A percentile compares a stretch with the other conserved stretches of the same genome.
Evolutionary conservation across 2,113 vertebrate species (phyloP).

Genomic region (Chloebia gouldiae): DNA sequence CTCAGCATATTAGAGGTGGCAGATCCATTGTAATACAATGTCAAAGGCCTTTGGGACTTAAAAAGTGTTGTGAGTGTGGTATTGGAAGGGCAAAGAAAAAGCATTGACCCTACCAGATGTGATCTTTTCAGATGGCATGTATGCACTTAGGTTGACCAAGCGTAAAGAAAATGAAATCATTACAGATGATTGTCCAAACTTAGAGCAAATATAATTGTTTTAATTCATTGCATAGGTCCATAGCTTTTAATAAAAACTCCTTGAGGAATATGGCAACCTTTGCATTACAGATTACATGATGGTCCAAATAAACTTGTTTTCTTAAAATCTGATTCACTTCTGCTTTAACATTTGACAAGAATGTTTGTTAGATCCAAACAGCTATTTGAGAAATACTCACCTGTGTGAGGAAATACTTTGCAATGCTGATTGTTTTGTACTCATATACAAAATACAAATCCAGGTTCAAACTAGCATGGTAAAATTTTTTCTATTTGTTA

Average conservation of each 20-base stretch:
- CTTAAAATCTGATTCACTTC: background rate
- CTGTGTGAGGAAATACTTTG: background rate
- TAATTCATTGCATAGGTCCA: background rate
- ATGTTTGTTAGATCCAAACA: background rate
- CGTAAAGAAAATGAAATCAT: background rate
- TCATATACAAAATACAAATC: background rate
- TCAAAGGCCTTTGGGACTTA: background rate
- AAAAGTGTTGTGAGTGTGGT: background rate
- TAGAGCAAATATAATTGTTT: background rate
- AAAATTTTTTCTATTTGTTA: background rate
- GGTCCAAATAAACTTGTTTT: background rate
- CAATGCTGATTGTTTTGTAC: background rate
- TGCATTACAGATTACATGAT: background rate
- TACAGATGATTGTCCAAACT: background rate
- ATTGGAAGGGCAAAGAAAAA: background rate
- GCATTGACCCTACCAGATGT: background rate
- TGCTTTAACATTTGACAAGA: background rate
- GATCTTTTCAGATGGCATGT: background rate
- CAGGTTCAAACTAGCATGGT: background rate
- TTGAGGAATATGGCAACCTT: background rate
- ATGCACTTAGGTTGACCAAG: background rate
- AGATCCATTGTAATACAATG: constrained; percentile 33
- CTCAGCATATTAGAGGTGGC: background rate
- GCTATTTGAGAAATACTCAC: background rate
- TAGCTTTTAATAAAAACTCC: background rate